Base-by-base conservation (phyloP, 2,797 vertebrate genomes). In the Petrocephalus sullivani region DNA sequence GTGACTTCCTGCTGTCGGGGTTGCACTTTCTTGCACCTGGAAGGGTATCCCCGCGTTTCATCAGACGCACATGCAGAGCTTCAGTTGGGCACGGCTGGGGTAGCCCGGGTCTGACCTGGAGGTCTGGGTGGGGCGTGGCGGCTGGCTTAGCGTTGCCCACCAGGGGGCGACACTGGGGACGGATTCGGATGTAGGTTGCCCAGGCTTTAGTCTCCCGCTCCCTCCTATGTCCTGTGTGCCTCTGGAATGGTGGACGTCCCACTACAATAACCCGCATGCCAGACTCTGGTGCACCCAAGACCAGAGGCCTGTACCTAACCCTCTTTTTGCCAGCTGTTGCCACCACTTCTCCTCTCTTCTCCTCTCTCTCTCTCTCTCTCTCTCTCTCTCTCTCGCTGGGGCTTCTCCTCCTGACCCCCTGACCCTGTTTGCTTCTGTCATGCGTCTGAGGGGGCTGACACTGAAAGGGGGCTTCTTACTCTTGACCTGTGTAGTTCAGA, bases 401-500 rank as follows among this genome's bases (percentile, higher is more conserved):
- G 46, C 54, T 92, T 93, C 91, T 92, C 94, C 57, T 84, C 91
- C 91, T 93, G 96, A 95, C 96, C 41, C 41, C 41, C 95, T 95
- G 94, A 95, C 94, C 95, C 90, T 90, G 89, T 96, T 95, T 96
- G 96, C 96, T 96, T 88, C 57, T 96, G 94, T 96, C 94, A 95
- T 96, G 95, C 94, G 91, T 94, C 94, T 95, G 94, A 95, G 96
- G 96, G 95, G 95, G 94, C 90, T 94, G 96, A 95, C 95, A 96
- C 96, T 97, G 96, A 96, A 96, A 92, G 91, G 96, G 96, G 96
- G 96, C 95, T 97, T 97, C 89, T 97, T 96, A 95, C 96, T 97
- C 96, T 97, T 96, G 96, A 97, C 96, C 97, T 97, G 97, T 96
- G 96, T 96, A 99, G 98, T 99, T 97, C 97, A 99, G 95, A 97